A percentile compares a stretch with the other conserved stretches of the same genome.
phyloP scores from a whole-genome alignment of 2,888 invertebrate genomes.

The Nomada ferruginata region DNA sequence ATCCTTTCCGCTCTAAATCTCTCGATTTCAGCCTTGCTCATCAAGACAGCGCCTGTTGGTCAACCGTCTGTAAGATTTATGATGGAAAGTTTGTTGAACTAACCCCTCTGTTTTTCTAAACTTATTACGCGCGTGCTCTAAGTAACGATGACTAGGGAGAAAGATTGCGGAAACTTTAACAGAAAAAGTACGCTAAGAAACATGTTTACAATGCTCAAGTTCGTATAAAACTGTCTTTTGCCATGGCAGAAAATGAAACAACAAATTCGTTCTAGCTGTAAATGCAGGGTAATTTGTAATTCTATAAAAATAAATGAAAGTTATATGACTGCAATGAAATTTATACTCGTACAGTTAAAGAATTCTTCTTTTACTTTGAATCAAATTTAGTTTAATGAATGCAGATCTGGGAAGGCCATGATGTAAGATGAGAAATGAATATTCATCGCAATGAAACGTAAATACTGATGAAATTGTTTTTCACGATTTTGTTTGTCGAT shows the following conservation, averaged over 20 bases:
- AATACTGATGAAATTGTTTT: no score
- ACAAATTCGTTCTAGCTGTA: no score
- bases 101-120: not conserved
- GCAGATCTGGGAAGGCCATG: no score
- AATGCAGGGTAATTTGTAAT: no score
- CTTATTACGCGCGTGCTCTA: not conserved
- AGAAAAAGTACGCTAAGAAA: not conserved
- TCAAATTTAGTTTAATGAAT: no score
- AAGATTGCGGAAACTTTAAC: not conserved
- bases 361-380: no score
- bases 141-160: not conserved
- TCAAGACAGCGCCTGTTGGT: conserved; percentile 7
- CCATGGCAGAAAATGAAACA: not conserved
- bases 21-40: not conserved
- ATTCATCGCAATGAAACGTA: no score
- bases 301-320: no score
- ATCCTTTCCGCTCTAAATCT: conserved; percentile 10
- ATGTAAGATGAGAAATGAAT: no score
- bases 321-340: no score
- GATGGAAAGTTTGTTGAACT: conserved; percentile 3
- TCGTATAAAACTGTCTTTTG: not conserved
- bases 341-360: no score
- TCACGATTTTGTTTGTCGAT: no score
- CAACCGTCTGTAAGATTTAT: conserved; percentile 15
- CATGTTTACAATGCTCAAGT: not conserved